Evolutionary conservation across 2,888 invertebrate species (phyloP), one percentile per base, ranked within the genome.

Genomic region (Lissonota sp.): DNA sequence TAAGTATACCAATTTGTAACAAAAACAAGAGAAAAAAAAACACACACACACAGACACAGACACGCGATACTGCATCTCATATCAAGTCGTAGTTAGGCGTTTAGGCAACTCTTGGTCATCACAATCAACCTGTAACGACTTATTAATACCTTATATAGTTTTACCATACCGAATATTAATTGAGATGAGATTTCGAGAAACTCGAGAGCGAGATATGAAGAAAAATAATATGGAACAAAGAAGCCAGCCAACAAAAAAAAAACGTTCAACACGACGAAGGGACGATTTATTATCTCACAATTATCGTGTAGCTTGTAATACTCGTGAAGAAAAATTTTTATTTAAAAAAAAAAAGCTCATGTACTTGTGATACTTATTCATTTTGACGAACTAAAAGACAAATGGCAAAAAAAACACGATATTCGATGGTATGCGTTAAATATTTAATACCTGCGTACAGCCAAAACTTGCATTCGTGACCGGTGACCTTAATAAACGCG

Each of bases 21-120:
- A 10, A 55, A 55, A 55, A 69, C 40, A 42, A 16, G 40, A 46
- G 8, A 49, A 39, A 67, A 67, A 62, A 55, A 62, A 64, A 57
- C 58, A 76, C 79, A n/a, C n/a, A n/a, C n/a, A n/a, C n/a, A 26
- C 26, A 26, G 1, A 26, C 26, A 26, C 26, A 26, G 26, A 26
- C 26, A 26, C 26, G 26, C 26, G 26, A 26, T 79, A 79, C 79
- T 53, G 79, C 82, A 69, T 82, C 79, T 57, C 83, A 82, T 82
- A 82, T 82, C 82, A 82, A 82, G 71, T 78, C 60, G 75, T 82
- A 82, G 58, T 78, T 77, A 81, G 76, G 69, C 79, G 76, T 49
- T 12, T 79, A 82, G 72, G 62, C 79, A 74, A 69, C 58, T 79
- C 42, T 78, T 57, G 53, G 69, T 73, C 80, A 74, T 78, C 78